Base-by-base conservation (phyloP, 1,140 invertebrate species). In the Linepithema humile region DNA sequence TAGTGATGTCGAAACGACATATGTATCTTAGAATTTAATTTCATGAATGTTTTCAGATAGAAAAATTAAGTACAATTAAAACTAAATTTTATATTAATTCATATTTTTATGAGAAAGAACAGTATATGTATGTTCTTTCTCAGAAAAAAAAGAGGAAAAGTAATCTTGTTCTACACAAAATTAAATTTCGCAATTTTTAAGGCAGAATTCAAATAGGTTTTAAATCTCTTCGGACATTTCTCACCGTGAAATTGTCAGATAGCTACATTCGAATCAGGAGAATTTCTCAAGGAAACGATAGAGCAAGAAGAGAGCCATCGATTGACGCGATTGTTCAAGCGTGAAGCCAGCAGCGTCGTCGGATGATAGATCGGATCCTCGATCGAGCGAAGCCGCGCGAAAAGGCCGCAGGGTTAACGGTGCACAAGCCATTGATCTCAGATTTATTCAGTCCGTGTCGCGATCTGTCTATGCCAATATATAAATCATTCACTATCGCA, bases 191-290 rank as follows among this genome's bases (percentile, higher is more conserved):
- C 2, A 29, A 10, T 7, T 48, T 64, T 64, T 20, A 9, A 26
- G 7, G 17, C 26, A 74, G 12, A 45, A 55, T 57, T n/a, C 12
- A 1, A 32, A 70, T 17, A n/a, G 17, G 40, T 73, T 17, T 38
- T 2, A 12, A 57, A 45, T 40, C 59, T 59, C 50, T 73, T 26
- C 57, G 20, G 15, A 40, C 20, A 45, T 5, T 73, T 86, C 67
- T 72, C 48, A 65, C 48, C 48, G 55, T 83, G 32, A 83, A 86
- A 87, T 75, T 70, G 80, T 9, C 32, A 53, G 70, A 55, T 55
- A 43, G 57, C 7, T 20, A 59, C 55, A 59, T 65, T 85, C 23
- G 69, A 50, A 15, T 20, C 62, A 15, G 40, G 5, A 69, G 32
- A 40, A 73, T 59, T 59, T 73, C 53, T 78, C 40, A 48, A 69